Evolutionary conservation across 2,113 vertebrate genomes (phyloP).

Genomic region (Lagopus muta): DNA sequence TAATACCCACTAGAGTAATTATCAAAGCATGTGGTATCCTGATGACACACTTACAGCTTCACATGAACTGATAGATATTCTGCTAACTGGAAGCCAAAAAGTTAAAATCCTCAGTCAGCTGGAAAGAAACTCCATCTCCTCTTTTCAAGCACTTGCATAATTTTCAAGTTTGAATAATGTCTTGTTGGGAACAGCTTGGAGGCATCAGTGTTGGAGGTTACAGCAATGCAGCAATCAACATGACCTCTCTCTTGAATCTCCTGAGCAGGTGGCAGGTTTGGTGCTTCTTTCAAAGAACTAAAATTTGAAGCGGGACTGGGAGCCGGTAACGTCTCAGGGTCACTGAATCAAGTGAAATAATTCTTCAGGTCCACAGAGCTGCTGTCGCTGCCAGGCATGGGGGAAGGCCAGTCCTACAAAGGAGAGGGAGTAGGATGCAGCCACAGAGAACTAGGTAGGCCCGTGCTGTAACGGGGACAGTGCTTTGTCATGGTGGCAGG

Average conservation of each 20-base stretch:
- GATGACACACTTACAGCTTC: slow-evolving; percentile 70
- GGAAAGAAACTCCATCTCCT: background rate
- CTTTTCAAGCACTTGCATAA: background rate
- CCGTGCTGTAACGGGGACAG: accelerated
- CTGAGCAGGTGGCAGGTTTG: background rate
- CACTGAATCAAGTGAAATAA: background rate
- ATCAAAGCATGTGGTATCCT: slow-evolving; percentile 65
- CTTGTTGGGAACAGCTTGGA: background rate
- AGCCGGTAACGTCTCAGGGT: accelerated
- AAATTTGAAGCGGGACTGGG: background rate
- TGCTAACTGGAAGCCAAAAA: slow-evolving; percentile 31
- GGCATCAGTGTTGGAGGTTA: background rate
- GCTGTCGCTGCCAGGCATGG: accelerated
- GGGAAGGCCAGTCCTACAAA: background rate
- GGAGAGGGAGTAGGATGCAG: background rate
- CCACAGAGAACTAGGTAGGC: background rate
- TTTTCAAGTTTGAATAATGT: background rate
- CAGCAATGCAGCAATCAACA: background rate
- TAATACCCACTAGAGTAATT: slow-evolving; percentile 77
- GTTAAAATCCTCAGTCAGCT: slow-evolving; percentile 1
- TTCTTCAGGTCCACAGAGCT: background rate
- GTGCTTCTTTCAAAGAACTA: background rate
- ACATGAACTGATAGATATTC: slow-evolving; percentile 28
- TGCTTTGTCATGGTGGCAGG: background rate
- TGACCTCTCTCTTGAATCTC: background rate